These are phyloP conservation scores for Calyptomena viridis DNA, from an alignment of 2,113 vertebrate species.

Conservation along the genomic window DNA sequence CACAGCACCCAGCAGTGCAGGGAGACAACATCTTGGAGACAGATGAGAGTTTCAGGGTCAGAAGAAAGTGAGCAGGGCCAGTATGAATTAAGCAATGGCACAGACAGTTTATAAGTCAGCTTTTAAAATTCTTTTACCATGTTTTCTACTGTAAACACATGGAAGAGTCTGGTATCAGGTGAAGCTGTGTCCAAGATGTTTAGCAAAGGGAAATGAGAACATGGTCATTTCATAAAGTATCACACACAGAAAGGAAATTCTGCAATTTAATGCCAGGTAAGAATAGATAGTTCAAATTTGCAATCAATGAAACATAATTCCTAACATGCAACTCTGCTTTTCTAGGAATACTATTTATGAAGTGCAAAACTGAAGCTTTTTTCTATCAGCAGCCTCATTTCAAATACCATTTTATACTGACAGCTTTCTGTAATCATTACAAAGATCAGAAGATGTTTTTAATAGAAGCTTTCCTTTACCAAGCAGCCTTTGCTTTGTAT, in stretches of 20 bases:
- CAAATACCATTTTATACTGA: conserved; percentile 10
- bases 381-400: background rate
- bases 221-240: background rate
- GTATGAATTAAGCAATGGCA: background rate
- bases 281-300: background rate
- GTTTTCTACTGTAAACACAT: background rate
- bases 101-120: background rate
- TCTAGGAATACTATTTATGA: background rate
- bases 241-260: background rate
- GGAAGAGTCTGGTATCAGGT: background rate
- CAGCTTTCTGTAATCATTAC: background rate
- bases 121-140: background rate
- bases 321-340: background rate
- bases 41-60: background rate
- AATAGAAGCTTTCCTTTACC: conserved; percentile 4
- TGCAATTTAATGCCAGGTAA: background rate
- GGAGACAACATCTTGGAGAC: background rate
- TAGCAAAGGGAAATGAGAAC: background rate
- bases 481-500: background rate
- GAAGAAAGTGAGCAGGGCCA: background rate
- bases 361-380: background rate
- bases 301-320: background rate
- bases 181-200: background rate
- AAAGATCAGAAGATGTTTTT: conserved; percentile 1
- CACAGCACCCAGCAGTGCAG: background rate